Evolutionary conservation across 2,888 invertebrate species (phyloP).

Genomic region (Apamea anceps): DNA sequence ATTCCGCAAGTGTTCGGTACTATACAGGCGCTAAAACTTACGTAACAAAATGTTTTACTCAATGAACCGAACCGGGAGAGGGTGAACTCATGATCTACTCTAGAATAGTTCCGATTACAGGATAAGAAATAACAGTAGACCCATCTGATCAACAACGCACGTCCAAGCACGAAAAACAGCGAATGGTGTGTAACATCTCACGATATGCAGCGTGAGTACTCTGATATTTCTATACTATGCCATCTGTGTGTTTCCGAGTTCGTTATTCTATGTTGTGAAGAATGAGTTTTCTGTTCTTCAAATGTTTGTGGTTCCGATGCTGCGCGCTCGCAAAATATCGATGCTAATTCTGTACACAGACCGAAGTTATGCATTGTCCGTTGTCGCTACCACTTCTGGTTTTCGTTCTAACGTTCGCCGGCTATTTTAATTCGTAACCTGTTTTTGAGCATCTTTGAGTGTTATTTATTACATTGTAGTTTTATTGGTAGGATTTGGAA

Average conservation of each 20-base stretch:
- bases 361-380: constrained; percentile 86
- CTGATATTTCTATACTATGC: not conserved
- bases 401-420: constrained; percentile 78
- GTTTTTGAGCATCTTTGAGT: constrained; percentile 70
- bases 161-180: not conserved
- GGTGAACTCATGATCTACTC: constrained; percentile 76
- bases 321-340: constrained; percentile 80
- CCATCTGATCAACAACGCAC: not conserved
- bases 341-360: constrained; percentile 85
- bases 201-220: not conserved
- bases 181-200: not conserved
- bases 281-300: constrained; percentile 43
- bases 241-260: not conserved
- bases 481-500: constrained; percentile 37
- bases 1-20: constrained; percentile 3
- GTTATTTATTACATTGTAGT: constrained; percentile 53
- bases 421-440: constrained; percentile 77
- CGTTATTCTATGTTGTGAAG: not conserved
- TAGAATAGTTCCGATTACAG: constrained; percentile 70
- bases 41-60: constrained; percentile 71
- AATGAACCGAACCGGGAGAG: constrained; percentile 72
- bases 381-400: constrained; percentile 82
- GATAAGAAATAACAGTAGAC: constrained; percentile 42
- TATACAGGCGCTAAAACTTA: constrained; percentile 56
- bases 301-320: constrained; percentile 60